Percentiles rank a stretch among this genome's conserved stretches.
Conservation (phyloP, 2,888 invertebrate species). For the Cephus spinipes region DNA sequence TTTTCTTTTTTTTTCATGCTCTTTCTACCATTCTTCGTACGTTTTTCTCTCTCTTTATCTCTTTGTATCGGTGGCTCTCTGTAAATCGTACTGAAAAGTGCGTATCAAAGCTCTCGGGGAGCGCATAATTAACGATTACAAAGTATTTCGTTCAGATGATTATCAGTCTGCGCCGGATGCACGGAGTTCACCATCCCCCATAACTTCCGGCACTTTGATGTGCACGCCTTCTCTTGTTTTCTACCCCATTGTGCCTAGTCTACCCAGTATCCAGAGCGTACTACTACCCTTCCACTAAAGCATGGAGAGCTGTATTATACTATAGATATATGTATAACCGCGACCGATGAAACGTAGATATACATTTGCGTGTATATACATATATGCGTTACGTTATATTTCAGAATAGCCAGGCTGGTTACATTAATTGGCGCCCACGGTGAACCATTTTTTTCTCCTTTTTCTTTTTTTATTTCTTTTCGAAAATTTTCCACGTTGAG, state of each 20-base stretch:
- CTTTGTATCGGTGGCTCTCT: not conserved
- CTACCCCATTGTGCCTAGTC: conserved; percentile 57
- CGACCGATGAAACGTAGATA: conserved; percentile 28
- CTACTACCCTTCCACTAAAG: not conserved
- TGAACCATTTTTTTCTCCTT: conserved; percentile 4
- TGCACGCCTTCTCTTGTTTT: conserved; percentile 62
- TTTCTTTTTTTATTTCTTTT: not conserved
- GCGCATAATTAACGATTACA: conserved; percentile 66
- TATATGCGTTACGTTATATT: not conserved
- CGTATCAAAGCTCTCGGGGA: conserved; percentile 14
- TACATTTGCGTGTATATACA: not conserved
- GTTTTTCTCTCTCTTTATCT: conserved; percentile 7
- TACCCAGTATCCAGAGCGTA: not conserved
- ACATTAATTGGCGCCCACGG: conserved; percentile 36
- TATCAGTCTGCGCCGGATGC: conserved; percentile 66
- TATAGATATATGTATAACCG: conserved; percentile 20
- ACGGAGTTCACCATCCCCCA: conserved; percentile 48
- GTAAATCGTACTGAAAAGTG: conserved; percentile 6
- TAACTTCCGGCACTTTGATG: conserved; percentile 67
- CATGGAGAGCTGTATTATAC: conserved; percentile 20
- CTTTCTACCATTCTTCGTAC: not conserved
- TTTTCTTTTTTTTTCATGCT: conserved; percentile 6
- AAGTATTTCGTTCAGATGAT: conserved; percentile 67
- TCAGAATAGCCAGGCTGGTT: conserved; percentile 11
- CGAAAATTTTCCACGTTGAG: not conserved